These are phyloP conservation scores for Euplagia quadripunctaria DNA, from an alignment of 2,888 invertebrate species.

Conservation along the genomic window DNA sequence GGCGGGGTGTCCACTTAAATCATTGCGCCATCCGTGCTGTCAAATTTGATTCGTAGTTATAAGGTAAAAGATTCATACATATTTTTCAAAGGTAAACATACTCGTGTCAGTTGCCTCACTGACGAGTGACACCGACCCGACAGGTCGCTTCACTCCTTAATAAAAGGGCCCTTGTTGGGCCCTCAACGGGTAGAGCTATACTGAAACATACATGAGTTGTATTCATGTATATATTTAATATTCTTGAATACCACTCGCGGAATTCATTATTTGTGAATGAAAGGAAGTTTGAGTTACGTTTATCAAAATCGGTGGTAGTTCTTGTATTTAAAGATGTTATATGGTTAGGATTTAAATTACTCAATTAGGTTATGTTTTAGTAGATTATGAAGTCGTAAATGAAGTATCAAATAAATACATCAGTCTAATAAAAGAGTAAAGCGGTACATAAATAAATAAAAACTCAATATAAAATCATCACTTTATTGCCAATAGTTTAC, in stretches of 20 bases:
- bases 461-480: slow-evolving; percentile 1
- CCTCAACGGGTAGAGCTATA: too few relatives aligned
- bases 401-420: neutral
- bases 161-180: too few relatives aligned
- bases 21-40: too few relatives aligned
- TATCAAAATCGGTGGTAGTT: neutral
- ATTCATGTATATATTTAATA: too few relatives aligned
- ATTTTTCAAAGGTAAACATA: neutral
- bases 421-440: slow-evolving; percentile 3
- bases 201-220: too few relatives aligned
- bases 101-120: too few relatives aligned
- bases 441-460: neutral
- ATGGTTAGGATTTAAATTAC: neutral
- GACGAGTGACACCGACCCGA: too few relatives aligned
- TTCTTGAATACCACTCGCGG: too few relatives aligned
- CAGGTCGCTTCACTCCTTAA: too few relatives aligned
- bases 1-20: too few relatives aligned
- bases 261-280: too few relatives aligned
- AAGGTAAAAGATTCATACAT: neutral
- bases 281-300: neutral
- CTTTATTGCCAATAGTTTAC: slow-evolving; percentile 4
- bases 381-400: neutral
- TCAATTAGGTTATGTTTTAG: neutral
- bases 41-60: too few relatives aligned
- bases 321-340: neutral